phyloP scores from a whole-genome alignment of 1,140 invertebrate species.

The Andrena cerasifolii region DNA sequence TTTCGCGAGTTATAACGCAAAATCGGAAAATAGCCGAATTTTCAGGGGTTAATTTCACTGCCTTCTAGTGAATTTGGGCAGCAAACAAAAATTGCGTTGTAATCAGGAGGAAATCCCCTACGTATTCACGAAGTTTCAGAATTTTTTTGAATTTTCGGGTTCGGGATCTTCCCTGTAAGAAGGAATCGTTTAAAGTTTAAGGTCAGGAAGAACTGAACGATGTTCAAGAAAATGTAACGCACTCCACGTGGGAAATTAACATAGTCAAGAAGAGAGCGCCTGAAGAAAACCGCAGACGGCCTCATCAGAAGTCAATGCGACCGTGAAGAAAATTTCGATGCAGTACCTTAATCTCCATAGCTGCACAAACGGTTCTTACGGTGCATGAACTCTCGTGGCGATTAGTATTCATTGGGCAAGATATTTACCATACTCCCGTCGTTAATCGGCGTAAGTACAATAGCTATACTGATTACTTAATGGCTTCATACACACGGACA shows the following conservation, averaged over 20 bases:
- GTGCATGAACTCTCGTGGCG: constrained; percentile 19
- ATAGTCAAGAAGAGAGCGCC: not conserved
- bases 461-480: constrained; percentile 47
- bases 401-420: constrained; percentile 31
- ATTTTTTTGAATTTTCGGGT: too few species aligned
- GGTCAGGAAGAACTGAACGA: too few species aligned
- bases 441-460: constrained; percentile 48
- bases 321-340: not conserved
- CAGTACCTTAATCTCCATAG: not conserved
- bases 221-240: too few species aligned
- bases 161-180: too few species aligned
- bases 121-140: too few species aligned
- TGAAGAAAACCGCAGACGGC: not conserved
- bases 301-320: not conserved
- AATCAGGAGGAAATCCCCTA: too few species aligned
- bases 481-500: constrained; percentile 41
- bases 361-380: constrained; percentile 13
- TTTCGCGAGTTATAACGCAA: too few species aligned
- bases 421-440: constrained; percentile 33
- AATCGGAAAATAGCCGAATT: too few species aligned
- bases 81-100: too few species aligned
- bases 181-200: too few species aligned
- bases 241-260: not conserved
- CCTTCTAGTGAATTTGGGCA: too few species aligned
- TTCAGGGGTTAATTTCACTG: too few species aligned